These are phyloP conservation scores for Volucella inflata DNA, from an alignment of 2,888 invertebrate genomes.

Conservation along the genomic window DNA sequence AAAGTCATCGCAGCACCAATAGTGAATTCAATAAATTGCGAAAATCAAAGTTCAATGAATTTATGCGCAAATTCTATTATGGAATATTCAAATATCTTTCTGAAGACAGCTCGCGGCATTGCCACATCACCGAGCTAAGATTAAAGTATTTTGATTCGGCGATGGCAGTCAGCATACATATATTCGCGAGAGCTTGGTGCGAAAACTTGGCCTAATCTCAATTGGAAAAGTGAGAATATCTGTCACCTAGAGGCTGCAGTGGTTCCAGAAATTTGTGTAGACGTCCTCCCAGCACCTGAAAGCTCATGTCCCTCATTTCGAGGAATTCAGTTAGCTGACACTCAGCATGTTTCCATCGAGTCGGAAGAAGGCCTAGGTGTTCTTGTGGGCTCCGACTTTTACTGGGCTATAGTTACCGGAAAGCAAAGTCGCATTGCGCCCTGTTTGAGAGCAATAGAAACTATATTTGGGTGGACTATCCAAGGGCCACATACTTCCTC, in stretches of 20 bases:
- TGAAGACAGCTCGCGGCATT: too few species aligned
- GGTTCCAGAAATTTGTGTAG: neutral
- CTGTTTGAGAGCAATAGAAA: too few species aligned
- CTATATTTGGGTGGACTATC: too few species aligned
- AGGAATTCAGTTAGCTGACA: too few species aligned
- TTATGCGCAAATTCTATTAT: slow-evolving; percentile 21
- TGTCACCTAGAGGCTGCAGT: slow-evolving; percentile 16
- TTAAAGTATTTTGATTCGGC: slow-evolving; percentile 6
- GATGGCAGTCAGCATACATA: slow-evolving; percentile 34
- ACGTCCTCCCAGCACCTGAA: neutral
- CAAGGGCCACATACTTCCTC: too few species aligned
- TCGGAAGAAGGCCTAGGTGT: too few species aligned
- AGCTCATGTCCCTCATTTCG: slow-evolving; percentile 10
- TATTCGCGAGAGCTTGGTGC: slow-evolving; percentile 24
- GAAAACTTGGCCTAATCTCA: slow-evolving; percentile 27
- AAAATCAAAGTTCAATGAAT: slow-evolving; percentile 5
- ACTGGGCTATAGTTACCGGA: too few species aligned
- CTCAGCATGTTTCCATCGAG: too few species aligned
- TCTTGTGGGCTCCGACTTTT: too few species aligned
- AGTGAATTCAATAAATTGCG: neutral
- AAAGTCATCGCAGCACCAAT: neutral
- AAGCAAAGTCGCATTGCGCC: too few species aligned
- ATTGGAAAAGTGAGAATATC: slow-evolving; percentile 23
- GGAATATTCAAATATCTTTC: too few species aligned
- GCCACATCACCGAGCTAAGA: slow-evolving; percentile 3